Conservation (phyloP, 2,113 vertebrate genomes). For the Crotalus helleri region DNA sequence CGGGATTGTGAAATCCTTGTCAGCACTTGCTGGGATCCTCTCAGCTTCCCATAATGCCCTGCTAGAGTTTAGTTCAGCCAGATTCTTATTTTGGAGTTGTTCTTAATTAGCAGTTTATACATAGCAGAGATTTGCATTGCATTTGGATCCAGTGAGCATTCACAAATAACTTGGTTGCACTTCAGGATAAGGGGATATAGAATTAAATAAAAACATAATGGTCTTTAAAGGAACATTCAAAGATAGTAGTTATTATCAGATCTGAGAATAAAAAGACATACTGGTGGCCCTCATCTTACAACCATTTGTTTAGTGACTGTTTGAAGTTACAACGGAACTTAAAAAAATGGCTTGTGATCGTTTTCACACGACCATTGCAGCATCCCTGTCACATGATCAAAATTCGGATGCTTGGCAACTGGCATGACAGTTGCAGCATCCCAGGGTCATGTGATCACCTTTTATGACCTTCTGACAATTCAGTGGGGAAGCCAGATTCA, state of each 20-base stretch:
- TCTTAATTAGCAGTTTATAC: not conserved
- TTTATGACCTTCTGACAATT: too few species aligned
- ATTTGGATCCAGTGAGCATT: not conserved
- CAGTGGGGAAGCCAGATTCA: too few species aligned
- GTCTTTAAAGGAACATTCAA: not conserved
- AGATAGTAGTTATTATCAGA: not conserved
- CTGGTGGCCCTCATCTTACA: too few species aligned
- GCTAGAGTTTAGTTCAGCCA: not conserved
- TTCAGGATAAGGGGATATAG: not conserved
- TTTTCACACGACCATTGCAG: not conserved
- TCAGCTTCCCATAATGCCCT: not conserved
- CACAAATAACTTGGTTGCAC: not conserved
- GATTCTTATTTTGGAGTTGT: not conserved
- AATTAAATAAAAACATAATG: not conserved
- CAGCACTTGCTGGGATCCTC: not conserved
- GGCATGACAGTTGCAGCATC: too few species aligned
- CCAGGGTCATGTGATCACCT: too few species aligned
- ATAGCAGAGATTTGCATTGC: not conserved
- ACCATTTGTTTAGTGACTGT: too few species aligned
- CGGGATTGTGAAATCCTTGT: not conserved
- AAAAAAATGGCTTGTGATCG: not conserved
- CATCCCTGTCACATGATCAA: too few species aligned
- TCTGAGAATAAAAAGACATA: not conserved
- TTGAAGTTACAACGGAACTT: not conserved
- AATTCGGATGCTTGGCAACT: too few species aligned